A percentile compares a stretch with the other conserved stretches of the same genome.
phyloP scores from a whole-genome alignment of 2,888 invertebrate genomes.

The Lepidonotus clava region DNA sequence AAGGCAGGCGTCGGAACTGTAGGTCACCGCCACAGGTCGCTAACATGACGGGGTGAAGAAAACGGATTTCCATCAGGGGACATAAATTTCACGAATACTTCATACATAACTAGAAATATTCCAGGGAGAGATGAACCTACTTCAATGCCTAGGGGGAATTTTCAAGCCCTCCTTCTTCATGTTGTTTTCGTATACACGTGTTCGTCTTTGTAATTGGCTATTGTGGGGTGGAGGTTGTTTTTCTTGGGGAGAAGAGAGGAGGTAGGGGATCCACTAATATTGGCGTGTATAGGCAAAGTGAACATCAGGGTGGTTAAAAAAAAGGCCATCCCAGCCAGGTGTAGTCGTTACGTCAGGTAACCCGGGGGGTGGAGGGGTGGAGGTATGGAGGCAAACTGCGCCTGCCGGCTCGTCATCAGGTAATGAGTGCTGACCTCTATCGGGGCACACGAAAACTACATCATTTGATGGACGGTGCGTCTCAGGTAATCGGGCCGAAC shows the following conservation, averaged over 20 bases:
- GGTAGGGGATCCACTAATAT: neutral
- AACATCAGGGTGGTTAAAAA: neutral
- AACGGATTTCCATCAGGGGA: neutral
- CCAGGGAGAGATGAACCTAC: too few relatives aligned
- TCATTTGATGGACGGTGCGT: too few relatives aligned
- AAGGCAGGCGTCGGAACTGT: neutral
- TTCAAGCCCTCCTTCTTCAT: too few relatives aligned
- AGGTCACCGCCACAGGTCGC: conserved; percentile 14
- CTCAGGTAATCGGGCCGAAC: too few relatives aligned
- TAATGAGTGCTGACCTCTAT: too few relatives aligned
- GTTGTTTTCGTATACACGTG: neutral
- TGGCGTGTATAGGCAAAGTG: neutral
- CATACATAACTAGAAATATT: neutral
- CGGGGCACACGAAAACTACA: too few relatives aligned
- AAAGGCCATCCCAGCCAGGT: neutral
- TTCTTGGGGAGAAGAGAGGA: neutral
- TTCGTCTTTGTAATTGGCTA: neutral
- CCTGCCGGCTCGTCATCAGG: too few relatives aligned
- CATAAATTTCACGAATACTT: neutral
- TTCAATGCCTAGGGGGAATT: too few relatives aligned
- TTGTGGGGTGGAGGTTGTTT: neutral
- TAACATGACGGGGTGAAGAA: neutral
- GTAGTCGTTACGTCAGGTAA: too few relatives aligned
- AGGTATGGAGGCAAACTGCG: too few relatives aligned
- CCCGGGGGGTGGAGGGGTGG: too few relatives aligned